Evolutionary conservation across 2,888 invertebrate species (phyloP), one percentile per base, ranked within the genome.

Genomic region (Hypselothyrea guttata): DNA sequence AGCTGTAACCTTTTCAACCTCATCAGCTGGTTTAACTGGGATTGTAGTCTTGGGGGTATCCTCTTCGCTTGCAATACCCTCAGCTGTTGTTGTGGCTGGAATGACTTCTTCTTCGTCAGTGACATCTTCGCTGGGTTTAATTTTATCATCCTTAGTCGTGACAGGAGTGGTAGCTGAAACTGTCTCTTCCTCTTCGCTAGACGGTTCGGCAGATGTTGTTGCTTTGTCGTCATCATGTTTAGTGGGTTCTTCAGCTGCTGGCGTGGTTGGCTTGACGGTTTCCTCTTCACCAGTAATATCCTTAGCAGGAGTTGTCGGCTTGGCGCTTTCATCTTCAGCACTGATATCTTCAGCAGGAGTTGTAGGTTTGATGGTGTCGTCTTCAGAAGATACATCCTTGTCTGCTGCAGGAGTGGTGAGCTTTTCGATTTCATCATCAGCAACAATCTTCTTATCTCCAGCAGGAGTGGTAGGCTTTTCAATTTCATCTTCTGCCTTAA

Each of bases 1-100:
- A 3, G 72, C 55, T 7, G 77, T 82, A n/a, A 63, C 55, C 18
- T 5, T 2, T 7, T 41, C 46, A 8, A 38, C 52, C 15, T 48
- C 37, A 18, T 9, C 18, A 11, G 15, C 37, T 9, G 16, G 35
- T 5, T 58, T 47, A 15, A 40, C 53, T 15, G 63, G 35, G 40
- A 68, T 71, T 35, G 53, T 46, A 31, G 31, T 13, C 31, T 46
- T 53, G 8, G 7, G 7, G 7, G 9, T 11, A 35, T 53, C 30
- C 5, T 31, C 30, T 11, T 45, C 37, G 8, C 12, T 37, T 2
- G 28, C 40, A 22, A 49, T 16, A 11, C 45, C 40, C 13, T 41
- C 46, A 7, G 18, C 44, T 3, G 52, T 8, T n/a, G 44, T 37
- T 22, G 44, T 44, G 12, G 8, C 46, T 16, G 52, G 27, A n/a